A percentile compares a stretch with the other conserved stretches of the same genome.
Conservation (phyloP, 2,113 vertebrate species). For the Burhinus bistriatus region DNA sequence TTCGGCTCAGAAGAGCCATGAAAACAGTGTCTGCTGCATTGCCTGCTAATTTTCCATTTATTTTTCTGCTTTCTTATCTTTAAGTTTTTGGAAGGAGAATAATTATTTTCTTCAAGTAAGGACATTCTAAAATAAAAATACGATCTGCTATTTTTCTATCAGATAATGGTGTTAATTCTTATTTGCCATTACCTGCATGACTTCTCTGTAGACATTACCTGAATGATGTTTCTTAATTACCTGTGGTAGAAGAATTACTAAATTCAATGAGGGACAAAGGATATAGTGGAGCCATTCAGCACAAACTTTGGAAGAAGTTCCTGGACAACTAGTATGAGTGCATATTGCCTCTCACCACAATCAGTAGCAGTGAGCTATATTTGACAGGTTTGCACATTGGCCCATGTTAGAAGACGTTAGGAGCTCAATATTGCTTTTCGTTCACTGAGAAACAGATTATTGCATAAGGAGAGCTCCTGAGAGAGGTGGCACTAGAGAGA, state of each 20-base stretch:
- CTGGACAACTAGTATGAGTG: neutral
- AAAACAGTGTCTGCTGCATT: neutral
- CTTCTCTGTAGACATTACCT: neutral
- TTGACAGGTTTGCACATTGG: neutral
- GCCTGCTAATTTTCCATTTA: neutral
- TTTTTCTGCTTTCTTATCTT: neutral
- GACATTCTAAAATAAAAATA: neutral
- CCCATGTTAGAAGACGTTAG: neutral
- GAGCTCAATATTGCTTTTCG: neutral
- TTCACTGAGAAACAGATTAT: neutral
- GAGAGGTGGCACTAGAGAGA: neutral
- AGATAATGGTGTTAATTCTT: neutral
- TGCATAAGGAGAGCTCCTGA: neutral
- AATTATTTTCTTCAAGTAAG: neutral
- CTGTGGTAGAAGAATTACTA: neutral
- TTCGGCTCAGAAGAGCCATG: neutral
- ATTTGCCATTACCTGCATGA: neutral
- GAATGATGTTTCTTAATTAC: neutral
- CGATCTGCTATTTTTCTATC: neutral
- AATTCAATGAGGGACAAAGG: neutral
- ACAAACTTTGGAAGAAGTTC: neutral
- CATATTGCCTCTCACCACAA: neutral
- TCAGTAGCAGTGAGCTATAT: neutral
- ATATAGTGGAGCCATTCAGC: neutral
- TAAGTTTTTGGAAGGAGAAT: neutral